phyloP scores from a whole-genome alignment of 2,113 vertebrate genomes.

The Caloenas nicobarica region DNA sequence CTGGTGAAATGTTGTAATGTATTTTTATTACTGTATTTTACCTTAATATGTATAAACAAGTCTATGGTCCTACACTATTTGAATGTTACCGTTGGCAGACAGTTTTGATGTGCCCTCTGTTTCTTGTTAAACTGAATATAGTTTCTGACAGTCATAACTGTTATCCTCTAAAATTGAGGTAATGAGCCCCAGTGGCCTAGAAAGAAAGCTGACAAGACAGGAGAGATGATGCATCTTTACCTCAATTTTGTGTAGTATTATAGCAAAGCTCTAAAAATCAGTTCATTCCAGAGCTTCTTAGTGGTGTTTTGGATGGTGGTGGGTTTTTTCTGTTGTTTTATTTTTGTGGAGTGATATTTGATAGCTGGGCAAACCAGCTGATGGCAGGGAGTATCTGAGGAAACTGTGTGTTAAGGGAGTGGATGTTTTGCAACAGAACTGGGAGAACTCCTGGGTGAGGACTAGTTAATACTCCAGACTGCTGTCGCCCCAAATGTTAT shows the following conservation, averaged over 20 bases:
- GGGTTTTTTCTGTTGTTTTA: background rate
- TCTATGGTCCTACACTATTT: background rate
- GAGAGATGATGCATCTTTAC: background rate
- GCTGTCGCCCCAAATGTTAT: background rate
- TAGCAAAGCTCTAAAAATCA: background rate
- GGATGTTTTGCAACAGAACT: background rate
- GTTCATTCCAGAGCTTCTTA: fast-evolving
- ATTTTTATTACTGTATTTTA: background rate
- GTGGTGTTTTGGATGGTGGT: background rate
- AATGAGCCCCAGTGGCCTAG: background rate
- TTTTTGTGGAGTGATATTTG: background rate
- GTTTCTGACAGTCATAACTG: background rate
- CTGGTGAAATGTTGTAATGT: background rate
- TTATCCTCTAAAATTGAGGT: background rate
- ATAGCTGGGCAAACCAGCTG: background rate
- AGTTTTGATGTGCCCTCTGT: background rate
- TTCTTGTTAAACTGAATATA: background rate
- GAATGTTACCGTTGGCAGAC: background rate
- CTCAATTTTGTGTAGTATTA: background rate
- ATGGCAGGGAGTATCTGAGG: background rate
- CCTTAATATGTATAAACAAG: background rate
- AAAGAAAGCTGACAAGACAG: background rate
- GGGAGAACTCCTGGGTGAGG: background rate
- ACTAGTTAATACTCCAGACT: background rate
- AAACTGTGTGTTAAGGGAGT: fast-evolving